These are phyloP conservation scores for Campoplex capitator DNA, from an alignment of 2,888 invertebrate species.

Conservation along the genomic window DNA sequence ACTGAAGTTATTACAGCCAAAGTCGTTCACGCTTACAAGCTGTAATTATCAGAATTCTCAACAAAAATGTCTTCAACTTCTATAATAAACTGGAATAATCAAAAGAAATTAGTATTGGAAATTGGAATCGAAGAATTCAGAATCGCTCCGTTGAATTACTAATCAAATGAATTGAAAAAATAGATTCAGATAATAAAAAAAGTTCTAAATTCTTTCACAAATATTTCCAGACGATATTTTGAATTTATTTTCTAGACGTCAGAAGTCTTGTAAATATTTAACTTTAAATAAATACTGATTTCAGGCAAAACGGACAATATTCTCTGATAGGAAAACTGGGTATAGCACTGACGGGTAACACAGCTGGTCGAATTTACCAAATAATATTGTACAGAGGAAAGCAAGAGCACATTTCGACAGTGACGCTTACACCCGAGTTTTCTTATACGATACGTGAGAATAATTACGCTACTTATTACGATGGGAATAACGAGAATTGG, in stretches of 20 bases:
- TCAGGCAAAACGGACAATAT: constrained; percentile 80
- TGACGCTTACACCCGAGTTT: constrained; percentile 78
- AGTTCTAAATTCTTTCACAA: neutral
- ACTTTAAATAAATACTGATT: constrained; percentile 46
- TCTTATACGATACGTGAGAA: constrained; percentile 78
- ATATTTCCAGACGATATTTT: neutral
- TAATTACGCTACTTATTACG: constrained; percentile 84
- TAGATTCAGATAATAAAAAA: too few species aligned
- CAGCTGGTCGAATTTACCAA: constrained; percentile 76
- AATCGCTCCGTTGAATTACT: neutral
- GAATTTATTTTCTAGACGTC: neutral
- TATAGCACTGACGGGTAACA: constrained; percentile 80
- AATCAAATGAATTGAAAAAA: too few species aligned
- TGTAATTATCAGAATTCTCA: constrained; percentile 71
- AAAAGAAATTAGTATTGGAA: neutral
- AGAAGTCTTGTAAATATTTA: neutral
- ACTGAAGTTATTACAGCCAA: constrained; percentile 79
- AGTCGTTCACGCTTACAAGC: constrained; percentile 78
- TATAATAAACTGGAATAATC: neutral
- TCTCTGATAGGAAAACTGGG: constrained; percentile 80
- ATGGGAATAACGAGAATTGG: constrained; percentile 86
- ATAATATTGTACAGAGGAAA: constrained; percentile 81
- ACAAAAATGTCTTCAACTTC: neutral
- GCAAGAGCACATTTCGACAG: constrained; percentile 78
- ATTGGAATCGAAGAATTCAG: neutral